Conservation (phyloP, 2,888 invertebrate genomes). For the Hirtodrosophila histrioides region DNA sequence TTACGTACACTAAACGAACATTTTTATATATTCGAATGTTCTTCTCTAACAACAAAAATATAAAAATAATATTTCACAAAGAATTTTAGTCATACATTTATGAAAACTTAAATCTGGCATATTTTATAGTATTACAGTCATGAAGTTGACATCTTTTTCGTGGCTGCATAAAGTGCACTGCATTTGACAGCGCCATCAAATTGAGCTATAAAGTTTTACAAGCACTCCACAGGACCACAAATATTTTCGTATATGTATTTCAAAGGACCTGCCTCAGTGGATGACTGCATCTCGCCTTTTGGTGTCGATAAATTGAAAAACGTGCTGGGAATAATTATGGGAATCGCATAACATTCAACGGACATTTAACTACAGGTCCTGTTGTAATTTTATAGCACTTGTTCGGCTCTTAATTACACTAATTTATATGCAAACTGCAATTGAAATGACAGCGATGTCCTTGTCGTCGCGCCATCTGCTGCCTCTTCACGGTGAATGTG, state of each 20-base stretch:
- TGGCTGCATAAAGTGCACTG: background rate
- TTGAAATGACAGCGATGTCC: slow-evolving; percentile 24
- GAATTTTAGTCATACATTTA: too few species aligned
- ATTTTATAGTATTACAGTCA: background rate
- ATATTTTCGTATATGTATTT: background rate
- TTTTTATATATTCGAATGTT: too few species aligned
- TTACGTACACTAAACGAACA: too few species aligned
- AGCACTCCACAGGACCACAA: slow-evolving; percentile 9
- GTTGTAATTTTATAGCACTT: slow-evolving; percentile 50
- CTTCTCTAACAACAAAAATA: too few species aligned
- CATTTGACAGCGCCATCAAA: slow-evolving; percentile 24
- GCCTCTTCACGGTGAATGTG: slow-evolving; percentile 10
- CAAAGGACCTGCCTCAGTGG: slow-evolving; percentile 6
- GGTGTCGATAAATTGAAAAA: slow-evolving; percentile 2
- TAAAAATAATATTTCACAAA: too few species aligned
- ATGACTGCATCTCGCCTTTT: background rate
- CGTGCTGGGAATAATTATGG: slow-evolving; percentile 38
- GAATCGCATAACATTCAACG: slow-evolving; percentile 38
- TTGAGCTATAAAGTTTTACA: slow-evolving; percentile 37
- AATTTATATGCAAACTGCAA: slow-evolving; percentile 69
- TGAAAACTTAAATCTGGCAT: background rate
- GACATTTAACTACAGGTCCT: slow-evolving; percentile 31
- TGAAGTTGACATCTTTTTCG: background rate
- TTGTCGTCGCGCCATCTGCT: slow-evolving; percentile 31
- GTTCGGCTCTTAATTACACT: slow-evolving; percentile 60